Conservation (phyloP, 2,797 vertebrate genomes). For the Hapalemur alaotrensis region DNA sequence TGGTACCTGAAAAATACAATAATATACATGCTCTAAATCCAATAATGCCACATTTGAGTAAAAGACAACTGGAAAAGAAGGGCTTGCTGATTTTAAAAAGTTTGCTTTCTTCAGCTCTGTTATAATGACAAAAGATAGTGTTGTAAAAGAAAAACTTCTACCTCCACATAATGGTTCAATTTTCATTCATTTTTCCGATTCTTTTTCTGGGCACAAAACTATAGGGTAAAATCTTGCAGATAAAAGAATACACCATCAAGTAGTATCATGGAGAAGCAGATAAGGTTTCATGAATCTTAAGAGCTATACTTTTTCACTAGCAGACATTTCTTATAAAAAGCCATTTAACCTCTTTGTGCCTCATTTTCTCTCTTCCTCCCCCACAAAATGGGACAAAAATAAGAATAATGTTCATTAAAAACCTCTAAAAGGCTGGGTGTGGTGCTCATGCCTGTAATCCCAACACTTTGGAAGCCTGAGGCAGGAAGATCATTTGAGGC, state of each 20-base stretch:
- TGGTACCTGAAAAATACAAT: constrained; percentile 89
- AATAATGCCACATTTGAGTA: background rate
- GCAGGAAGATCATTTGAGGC: background rate
- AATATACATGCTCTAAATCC: background rate
- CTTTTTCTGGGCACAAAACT: background rate
- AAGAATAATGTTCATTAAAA: constrained; percentile 5
- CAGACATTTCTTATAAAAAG: background rate
- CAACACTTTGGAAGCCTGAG: background rate
- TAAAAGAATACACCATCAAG: background rate
- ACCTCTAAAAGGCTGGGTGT: background rate
- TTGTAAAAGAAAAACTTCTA: background rate
- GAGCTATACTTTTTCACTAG: background rate
- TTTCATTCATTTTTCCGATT: background rate
- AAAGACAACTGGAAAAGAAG: background rate
- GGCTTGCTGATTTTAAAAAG: background rate
- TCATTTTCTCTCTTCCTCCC: background rate
- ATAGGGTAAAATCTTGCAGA: background rate
- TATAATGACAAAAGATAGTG: background rate
- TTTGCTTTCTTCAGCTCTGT: background rate
- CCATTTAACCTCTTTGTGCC: background rate
- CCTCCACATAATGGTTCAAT: background rate
- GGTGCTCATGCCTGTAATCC: background rate
- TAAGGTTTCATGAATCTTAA: background rate
- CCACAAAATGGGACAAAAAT: background rate
- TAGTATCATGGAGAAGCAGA: background rate